Evolutionary conservation across 2,113 vertebrate genomes (phyloP).

Genomic region (Spizaetus ornatus): DNA sequence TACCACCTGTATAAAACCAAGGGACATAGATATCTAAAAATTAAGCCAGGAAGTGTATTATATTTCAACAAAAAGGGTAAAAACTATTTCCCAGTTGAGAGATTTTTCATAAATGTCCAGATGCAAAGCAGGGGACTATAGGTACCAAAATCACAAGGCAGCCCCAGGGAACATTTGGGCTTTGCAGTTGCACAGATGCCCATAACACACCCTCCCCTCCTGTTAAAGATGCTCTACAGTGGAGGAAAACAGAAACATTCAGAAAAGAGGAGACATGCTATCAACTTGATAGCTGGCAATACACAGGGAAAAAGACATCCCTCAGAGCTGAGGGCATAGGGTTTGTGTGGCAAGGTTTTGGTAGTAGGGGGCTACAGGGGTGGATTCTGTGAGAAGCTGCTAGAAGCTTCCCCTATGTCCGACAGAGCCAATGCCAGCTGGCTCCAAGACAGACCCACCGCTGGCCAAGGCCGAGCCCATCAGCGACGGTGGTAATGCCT

Average conservation of each 20-base stretch:
- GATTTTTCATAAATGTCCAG: not conserved
- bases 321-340: not conserved
- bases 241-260: not conserved
- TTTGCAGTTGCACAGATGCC: not conserved
- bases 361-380: too few species aligned
- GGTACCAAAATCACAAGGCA: not conserved
- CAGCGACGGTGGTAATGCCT: too few species aligned
- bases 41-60: not conserved
- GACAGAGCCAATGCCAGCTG: rapidly evolving
- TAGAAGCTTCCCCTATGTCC: too few species aligned
- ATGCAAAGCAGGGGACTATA: not conserved
- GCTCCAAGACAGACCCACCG: too few species aligned
- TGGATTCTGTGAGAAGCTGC: too few species aligned
- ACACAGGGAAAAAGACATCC: not conserved
- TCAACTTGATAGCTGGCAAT: not conserved
- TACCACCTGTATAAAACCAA: not conserved
- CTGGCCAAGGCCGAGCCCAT: too few species aligned
- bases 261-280: not conserved
- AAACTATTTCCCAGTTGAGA: not conserved
- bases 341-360: too few species aligned
- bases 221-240: not conserved
- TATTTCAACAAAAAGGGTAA: not conserved
- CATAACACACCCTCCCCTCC: not conserved
- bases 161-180: not conserved
- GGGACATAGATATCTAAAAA: not conserved